Evolutionary conservation across 2,113 vertebrate genomes (phyloP).

Genomic region (Potamarius usumacintae): DNA sequence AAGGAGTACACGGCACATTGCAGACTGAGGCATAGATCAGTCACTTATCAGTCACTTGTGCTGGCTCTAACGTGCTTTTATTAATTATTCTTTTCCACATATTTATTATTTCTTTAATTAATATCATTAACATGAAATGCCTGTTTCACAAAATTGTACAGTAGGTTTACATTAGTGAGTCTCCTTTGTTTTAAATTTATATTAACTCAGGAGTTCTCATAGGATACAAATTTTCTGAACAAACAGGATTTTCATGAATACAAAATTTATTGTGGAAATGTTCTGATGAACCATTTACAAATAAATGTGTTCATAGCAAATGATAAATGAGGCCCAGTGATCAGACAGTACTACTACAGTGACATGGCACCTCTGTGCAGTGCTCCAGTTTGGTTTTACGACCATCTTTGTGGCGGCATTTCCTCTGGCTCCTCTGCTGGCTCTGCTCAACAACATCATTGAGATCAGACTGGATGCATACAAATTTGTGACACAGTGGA

Average conservation of each 20-base stretch:
- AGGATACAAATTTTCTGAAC: background rate
- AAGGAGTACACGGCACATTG: background rate
- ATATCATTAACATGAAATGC: background rate
- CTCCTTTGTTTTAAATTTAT: background rate
- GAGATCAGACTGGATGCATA: slow-evolving; percentile 97
- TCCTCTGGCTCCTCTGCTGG: slow-evolving; percentile 92
- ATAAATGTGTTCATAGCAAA: background rate
- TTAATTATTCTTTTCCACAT: background rate
- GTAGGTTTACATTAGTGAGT: background rate
- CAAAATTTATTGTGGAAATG: background rate
- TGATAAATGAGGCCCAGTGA: background rate
- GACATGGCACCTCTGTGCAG: slow-evolving; percentile 65
- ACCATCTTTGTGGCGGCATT: slow-evolving; percentile 98
- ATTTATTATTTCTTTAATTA: background rate
- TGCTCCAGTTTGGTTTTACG: slow-evolving; percentile 97
- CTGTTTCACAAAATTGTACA: background rate
- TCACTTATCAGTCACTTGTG: background rate
- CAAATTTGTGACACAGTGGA: slow-evolving; percentile 98
- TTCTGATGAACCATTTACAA: background rate
- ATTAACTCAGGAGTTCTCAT: background rate
- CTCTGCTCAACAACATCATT: slow-evolving; percentile 96
- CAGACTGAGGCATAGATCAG: background rate
- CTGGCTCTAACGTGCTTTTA: background rate
- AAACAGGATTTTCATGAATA: background rate
- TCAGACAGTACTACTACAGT: background rate